Percentiles rank a stretch among this genome's conserved stretches.
Conservation (phyloP, 2,888 invertebrate genomes). For the Heliconius aoede region DNA sequence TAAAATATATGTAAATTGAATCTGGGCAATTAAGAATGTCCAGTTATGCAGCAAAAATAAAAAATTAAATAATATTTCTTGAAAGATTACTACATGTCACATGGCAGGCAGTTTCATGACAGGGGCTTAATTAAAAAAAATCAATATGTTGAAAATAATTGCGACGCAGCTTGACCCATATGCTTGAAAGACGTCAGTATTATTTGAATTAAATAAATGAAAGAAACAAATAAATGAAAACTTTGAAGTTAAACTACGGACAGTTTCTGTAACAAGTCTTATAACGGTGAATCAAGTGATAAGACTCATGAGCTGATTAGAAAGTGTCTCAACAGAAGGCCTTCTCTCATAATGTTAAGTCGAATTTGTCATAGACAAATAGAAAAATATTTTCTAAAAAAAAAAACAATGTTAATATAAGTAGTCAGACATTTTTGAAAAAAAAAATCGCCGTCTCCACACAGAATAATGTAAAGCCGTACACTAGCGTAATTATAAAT, state of each 20-base stretch:
- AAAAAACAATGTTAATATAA: too few relatives aligned
- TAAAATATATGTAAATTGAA: background rate
- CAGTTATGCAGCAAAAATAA: background rate
- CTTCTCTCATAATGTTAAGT: background rate
- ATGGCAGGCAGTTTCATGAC: slow-evolving; percentile 10
- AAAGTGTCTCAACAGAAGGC: background rate
- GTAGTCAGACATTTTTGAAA: background rate
- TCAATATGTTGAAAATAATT: slow-evolving; percentile 25
- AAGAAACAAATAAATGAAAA: background rate
- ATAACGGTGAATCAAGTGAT: background rate
- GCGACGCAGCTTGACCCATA: slow-evolving; percentile 24
- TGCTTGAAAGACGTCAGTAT: slow-evolving; percentile 13
- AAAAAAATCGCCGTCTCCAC: background rate
- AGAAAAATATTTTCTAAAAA: background rate
- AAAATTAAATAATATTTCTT: background rate
- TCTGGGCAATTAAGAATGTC: background rate
- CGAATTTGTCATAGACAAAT: background rate
- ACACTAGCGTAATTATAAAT: slow-evolving; percentile 28
- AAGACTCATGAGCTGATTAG: background rate
- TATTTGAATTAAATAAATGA: background rate
- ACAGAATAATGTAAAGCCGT: background rate
- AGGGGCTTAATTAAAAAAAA: slow-evolving; percentile 21
- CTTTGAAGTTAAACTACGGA: too few relatives aligned
- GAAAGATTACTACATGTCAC: slow-evolving; percentile 10
- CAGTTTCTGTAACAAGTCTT: too few relatives aligned